Base-by-base conservation (phyloP, 2,113 vertebrate species). In the Dipodomys stephensi region DNA sequence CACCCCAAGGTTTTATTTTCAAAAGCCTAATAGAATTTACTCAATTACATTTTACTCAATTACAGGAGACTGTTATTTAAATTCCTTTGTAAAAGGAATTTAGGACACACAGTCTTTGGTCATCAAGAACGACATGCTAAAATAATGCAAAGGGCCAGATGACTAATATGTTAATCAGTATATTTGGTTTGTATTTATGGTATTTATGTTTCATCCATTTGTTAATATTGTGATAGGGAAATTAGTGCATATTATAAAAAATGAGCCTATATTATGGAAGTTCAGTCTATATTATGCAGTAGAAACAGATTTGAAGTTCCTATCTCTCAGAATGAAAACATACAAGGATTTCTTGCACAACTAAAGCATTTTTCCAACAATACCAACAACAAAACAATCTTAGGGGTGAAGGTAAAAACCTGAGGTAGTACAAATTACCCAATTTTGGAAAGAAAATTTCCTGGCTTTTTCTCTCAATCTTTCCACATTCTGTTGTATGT, bases 131-230 rank as follows among this genome's bases (percentile, higher is more conserved):
- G 49, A 91, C 78, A 57, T 95, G 71, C 90, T 93, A 95, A 49
- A 93, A 95, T 90, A 97, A 62, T 90, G 87, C 82, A 87, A 96
- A 94, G 88, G 88, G 44, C 76, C 73, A 91, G 23, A 32, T 96
- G 96, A 98, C 96, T 60, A 95, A 35, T 88, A 35, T 92, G 98
- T 96, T 91, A 96, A 93, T 89, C 90, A 97, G 97, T 97, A 95
- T 96, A 97, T 98, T 98, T 97, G 96, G 95, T 97, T 95, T 90
- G 87, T 96, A 98, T 98, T 98, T 98, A 98, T 97, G 98, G 81
- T 49, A 49, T 49, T 49, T 49, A 96, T 96, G 49, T 49, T 49
- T 49, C 92, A 91, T 82, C 78, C 85, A 96, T 95, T 94, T 95
- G 89, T 92, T 97, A 98, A 98, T 93, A 98, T 97, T 98, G 97